phyloP scores from a whole-genome alignment of 2,888 invertebrate genomes.

The Lathronympha strigana region DNA sequence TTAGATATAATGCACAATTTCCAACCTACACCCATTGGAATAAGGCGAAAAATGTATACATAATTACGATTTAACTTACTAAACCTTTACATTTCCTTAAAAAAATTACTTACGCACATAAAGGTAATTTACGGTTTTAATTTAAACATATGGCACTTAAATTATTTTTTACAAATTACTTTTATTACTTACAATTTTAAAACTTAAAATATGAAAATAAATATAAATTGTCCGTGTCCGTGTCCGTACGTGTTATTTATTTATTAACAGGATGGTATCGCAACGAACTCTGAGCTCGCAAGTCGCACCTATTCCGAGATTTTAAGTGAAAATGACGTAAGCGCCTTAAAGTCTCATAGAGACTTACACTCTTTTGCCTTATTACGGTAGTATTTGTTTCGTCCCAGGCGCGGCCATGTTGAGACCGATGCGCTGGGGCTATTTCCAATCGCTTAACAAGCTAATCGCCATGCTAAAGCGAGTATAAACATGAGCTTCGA shows the following conservation, averaged over 20 bases:
- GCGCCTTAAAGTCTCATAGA: neutral
- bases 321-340: neutral
- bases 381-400: conserved; percentile 53
- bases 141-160: neutral
- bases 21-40: neutral
- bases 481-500: neutral
- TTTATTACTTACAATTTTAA: neutral
- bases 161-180: neutral
- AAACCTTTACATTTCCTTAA: conserved; percentile 16
- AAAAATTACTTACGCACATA: conserved; percentile 2
- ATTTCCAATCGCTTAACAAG: conserved; percentile 11
- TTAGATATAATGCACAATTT: neutral
- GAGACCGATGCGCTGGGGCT: conserved; percentile 53
- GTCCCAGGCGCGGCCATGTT: conserved; percentile 71
- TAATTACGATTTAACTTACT: neutral
- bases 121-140: neutral
- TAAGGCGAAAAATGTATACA: neutral
- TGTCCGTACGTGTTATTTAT: conserved; percentile 68
- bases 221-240: conserved; percentile 46
- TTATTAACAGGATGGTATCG: conserved; percentile 74
- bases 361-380: neutral
- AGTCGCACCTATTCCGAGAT: conserved; percentile 63
- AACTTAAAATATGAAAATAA: neutral
- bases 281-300: conserved; percentile 59
- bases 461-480: conserved; percentile 24